Base-by-base conservation (phyloP, 2,113 vertebrate genomes). In the Apodemus speciosus region DNA sequence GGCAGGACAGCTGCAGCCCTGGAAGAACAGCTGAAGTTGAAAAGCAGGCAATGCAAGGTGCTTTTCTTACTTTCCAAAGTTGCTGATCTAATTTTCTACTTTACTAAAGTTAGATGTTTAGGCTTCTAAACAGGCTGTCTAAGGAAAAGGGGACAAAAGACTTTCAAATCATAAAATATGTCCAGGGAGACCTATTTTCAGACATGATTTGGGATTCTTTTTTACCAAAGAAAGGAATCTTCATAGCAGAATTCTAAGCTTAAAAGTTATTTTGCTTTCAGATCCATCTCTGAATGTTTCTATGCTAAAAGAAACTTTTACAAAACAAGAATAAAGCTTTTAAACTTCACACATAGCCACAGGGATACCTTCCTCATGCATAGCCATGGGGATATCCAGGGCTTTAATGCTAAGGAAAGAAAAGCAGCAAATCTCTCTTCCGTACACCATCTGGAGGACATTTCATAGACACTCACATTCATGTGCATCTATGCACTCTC, bases 241-340 rank as follows among this genome's bases (percentile, higher is more conserved):
- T 97, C 96, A 97, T 95, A 97, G 97, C 51, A 95, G 62, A 95
- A 96, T 89, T 94, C 95, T 46, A 88, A 96, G 93, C 94, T 96
- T 94, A 88, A 97, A 97, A 97, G 96, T 94, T 95, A 96, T 95
- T 96, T 93, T 91, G 95, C 96, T 93, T 21, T 96, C 94, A 93
- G 96, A 97, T 96, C 96, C 72, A 85, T 69, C 90, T 97, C 96
- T 96, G 88, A 97, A 95, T 85, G 88, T 75, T 91, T 71, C 97
- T 92, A 84, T 94, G 96, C 95, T 95, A 95, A 97, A 97, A 92
- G 88, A 93, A 97, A 87, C 49, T 93, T 97, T 94, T 85, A 94
- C 68, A 97, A 92, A 96, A 95, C 87, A 96, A 89, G 96, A 98
- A 97, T 94, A 88, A 95, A 85, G 96, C 97, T 96, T 98, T 97